Evolutionary conservation across 1,140 invertebrate genomes (phyloP).

Genomic region (Zelostemma sp.): DNA sequence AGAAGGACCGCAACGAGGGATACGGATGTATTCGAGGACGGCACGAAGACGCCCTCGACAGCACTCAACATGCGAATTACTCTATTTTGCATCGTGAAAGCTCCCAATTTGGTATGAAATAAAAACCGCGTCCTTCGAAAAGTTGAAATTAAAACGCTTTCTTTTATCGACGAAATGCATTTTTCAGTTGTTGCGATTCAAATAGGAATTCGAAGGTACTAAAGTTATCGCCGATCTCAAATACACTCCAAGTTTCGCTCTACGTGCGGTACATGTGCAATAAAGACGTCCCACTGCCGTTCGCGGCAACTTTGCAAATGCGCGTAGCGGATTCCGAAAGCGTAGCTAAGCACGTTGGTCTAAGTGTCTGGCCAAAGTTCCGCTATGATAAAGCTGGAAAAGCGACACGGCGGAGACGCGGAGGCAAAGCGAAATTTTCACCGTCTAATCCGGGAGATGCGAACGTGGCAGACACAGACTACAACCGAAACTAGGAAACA

Average conservation of each 20-base stretch:
- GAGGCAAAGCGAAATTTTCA: constrained; percentile 5
- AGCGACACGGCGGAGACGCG: neutral
- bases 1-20: constrained; percentile 40
- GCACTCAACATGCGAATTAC: constrained; percentile 62
- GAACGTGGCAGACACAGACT: constrained; percentile 5
- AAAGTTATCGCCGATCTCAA: constrained; percentile 39
- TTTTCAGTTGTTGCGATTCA: neutral
- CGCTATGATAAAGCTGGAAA: constrained; percentile 19
- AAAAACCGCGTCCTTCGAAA: no score
- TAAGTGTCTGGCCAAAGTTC: constrained; percentile 18
- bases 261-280: constrained; percentile 42
- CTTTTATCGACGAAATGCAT: neutral
- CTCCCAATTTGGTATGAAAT: neutral
- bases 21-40: constrained; percentile 35
- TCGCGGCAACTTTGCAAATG: constrained; percentile 22
- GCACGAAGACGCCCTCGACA: constrained; percentile 41
- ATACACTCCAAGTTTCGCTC: constrained; percentile 39
- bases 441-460: constrained; percentile 15
- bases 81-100: constrained; percentile 22
- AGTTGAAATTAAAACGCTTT: no score
- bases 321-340: constrained; percentile 12
- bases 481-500: neutral
- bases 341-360: constrained; percentile 20
- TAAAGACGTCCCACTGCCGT: constrained; percentile 20
- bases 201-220: constrained; percentile 17